These are phyloP conservation scores for Lithophane socia DNA, from an alignment of 2,888 invertebrate genomes.

Conservation along the genomic window DNA sequence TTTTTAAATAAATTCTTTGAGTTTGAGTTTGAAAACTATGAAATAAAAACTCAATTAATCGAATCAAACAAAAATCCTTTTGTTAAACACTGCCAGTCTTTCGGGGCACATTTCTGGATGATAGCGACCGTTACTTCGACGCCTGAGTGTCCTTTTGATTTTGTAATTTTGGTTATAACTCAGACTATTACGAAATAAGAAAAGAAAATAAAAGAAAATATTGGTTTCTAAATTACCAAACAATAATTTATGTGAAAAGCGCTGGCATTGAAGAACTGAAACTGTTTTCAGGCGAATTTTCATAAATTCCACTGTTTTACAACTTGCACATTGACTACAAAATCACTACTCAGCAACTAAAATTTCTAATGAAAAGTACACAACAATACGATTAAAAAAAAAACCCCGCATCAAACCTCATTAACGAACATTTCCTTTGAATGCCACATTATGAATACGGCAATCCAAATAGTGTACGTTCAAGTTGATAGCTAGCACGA, in stretches of 20 bases:
- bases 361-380: constrained; percentile 48
- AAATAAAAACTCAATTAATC: background rate
- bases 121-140: no score
- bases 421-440: constrained; percentile 58
- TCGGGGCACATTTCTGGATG: no score
- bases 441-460: constrained; percentile 69
- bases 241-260: no score
- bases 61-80: background rate
- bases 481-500: constrained; percentile 83
- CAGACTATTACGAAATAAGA: background rate
- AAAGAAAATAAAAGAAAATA: background rate
- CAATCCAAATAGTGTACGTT: constrained; percentile 83
- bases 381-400: constrained; percentile 51
- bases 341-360: constrained; percentile 1
- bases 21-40: background rate
- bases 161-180: background rate
- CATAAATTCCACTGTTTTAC: no score
- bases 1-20: no score
- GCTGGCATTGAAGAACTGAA: background rate
- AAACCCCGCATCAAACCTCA: constrained; percentile 55
- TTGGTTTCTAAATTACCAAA: background rate
- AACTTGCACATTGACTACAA: background rate
- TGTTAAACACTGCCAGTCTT: background rate
- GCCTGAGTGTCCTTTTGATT: no score
- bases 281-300: background rate